Evolutionary conservation across 2,888 invertebrate genomes (phyloP).

Genomic region (Capitulum mitella): DNA sequence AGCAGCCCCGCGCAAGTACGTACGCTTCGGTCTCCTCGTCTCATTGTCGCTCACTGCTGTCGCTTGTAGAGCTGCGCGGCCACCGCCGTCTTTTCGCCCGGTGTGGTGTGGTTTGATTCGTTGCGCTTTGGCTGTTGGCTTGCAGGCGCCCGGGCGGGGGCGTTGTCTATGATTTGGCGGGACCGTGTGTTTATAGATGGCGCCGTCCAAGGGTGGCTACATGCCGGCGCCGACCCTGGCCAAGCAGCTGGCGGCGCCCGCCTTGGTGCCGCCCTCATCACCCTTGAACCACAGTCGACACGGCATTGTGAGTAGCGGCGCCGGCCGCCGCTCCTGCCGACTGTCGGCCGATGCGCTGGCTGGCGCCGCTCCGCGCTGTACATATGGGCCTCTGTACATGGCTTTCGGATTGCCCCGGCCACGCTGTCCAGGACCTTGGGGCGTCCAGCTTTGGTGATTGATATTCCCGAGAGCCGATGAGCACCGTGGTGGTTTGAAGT

Average conservation of each 20-base stretch:
- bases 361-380: neutral
- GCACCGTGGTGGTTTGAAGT: too few species aligned
- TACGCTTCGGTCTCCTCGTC: neutral
- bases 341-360: neutral
- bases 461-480: too few species aligned
- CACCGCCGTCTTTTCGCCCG: neutral
- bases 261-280: neutral
- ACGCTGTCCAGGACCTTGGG: too few species aligned
- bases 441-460: too few species aligned
- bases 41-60: neutral
- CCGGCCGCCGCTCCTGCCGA: neutral
- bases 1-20: neutral
- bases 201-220: neutral
- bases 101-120: neutral
- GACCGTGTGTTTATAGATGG: neutral
- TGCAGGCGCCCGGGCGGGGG: neutral
- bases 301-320: conserved; percentile 1
- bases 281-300: neutral
- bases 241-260: conserved; percentile 8
- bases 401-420: too few species aligned
- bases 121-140: neutral
- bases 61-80: neutral
- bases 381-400: too few species aligned
- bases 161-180: neutral
- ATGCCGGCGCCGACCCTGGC: conserved; percentile 2